phyloP scores from a whole-genome alignment of 1,140 invertebrate species.

The Drosophila kikkawai region DNA sequence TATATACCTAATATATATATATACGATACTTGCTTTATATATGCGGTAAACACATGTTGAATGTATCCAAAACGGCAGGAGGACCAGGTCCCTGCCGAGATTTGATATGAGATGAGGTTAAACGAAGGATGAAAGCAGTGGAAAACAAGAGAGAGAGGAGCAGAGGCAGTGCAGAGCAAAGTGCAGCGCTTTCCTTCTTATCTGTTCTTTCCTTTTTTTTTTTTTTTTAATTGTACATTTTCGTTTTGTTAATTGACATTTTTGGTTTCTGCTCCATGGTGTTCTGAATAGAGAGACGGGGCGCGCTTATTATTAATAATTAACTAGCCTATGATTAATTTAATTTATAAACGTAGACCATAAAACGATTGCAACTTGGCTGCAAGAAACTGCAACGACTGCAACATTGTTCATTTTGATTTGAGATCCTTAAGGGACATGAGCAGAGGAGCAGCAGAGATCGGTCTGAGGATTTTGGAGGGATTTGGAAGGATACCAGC shows the following conservation, averaged over 20 bases:
- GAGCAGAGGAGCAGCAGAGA: constrained; percentile 7
- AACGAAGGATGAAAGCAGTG: constrained; percentile 16
- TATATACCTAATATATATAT: constrained; percentile 58
- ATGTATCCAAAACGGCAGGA: constrained; percentile 55
- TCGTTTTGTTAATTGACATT: constrained; percentile 57
- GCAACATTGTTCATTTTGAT: constrained; percentile 42
- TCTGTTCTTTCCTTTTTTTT: constrained; percentile 18
- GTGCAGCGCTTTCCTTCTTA: constrained; percentile 44
- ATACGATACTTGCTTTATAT: constrained; percentile 68
- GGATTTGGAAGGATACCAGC: constrained; percentile 19
- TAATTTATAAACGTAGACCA: constrained; percentile 74
- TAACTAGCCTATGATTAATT: constrained; percentile 61
- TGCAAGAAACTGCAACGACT: constrained; percentile 52
- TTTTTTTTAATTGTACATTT: constrained; percentile 69
- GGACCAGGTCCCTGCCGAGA: constrained; percentile 53
- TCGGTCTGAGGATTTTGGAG: constrained; percentile 3
- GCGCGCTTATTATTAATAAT: constrained; percentile 64
- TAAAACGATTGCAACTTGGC: constrained; percentile 65
- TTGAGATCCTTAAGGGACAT: constrained; percentile 21
- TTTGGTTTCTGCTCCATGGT: constrained; percentile 57
- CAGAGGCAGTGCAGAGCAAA: constrained; percentile 50
- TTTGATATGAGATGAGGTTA: constrained; percentile 4
- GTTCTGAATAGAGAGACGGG: constrained; percentile 36
- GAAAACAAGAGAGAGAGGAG: constrained; percentile 11
- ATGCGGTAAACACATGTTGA: constrained; percentile 66